Evolutionary conservation across 92 coral and sea anemone species (phyloP).

Genomic region (Palythoa heliodiscus): DNA sequence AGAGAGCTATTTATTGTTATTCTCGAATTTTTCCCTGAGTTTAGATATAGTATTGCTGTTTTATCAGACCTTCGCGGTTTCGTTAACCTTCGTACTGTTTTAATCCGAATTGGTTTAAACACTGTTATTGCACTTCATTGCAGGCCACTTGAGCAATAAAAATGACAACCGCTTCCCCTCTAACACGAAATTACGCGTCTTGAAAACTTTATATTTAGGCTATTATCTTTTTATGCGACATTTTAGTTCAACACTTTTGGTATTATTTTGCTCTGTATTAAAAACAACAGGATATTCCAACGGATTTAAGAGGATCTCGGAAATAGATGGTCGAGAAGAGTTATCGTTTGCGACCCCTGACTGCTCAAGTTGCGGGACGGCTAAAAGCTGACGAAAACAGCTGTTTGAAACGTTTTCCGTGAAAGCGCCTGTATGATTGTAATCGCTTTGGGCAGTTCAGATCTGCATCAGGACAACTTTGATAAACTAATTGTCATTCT

Average conservation of each 20-base stretch:
- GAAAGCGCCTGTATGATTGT: not conserved
- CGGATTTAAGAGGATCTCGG: conserved; percentile 18
- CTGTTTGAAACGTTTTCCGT: no score
- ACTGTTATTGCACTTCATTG: conserved; percentile 5
- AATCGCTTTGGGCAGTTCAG: conserved; percentile 9
- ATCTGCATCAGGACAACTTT: not conserved
- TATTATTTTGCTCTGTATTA: not conserved
- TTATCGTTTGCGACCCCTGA: not conserved
- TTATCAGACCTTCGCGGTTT: conserved; percentile 14
- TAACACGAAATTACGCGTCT: not conserved
- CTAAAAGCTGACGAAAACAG: conserved; percentile 5
- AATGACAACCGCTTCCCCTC: conserved; percentile 13
- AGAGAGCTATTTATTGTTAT: not conserved
- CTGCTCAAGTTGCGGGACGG: conserved; percentile 17
- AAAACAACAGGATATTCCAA: not conserved
- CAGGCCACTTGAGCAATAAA: not conserved
- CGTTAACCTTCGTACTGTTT: not conserved
- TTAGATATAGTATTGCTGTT: not conserved
- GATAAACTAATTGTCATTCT: conserved; percentile 3
- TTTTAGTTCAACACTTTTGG: not conserved
- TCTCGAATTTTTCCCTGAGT: conserved; percentile 1
- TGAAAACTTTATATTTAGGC: not conserved
- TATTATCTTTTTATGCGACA: not conserved
- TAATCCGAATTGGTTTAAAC: conserved; percentile 35
- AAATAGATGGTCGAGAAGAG: conserved; percentile 19